phyloP scores from a whole-genome alignment of 2,797 vertebrate species.

The Cossypha polioptera region DNA sequence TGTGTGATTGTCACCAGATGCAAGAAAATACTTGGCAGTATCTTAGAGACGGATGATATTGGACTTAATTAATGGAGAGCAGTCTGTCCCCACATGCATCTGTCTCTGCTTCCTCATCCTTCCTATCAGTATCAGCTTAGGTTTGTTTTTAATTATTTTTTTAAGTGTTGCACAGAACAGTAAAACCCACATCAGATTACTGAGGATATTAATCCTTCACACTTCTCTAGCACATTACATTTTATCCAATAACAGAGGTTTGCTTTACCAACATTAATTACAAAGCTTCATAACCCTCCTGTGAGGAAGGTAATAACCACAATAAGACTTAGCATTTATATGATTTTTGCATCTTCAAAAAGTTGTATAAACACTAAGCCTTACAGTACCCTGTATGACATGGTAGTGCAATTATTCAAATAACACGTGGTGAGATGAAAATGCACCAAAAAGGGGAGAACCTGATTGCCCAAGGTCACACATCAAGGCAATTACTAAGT shows the following conservation, averaged over 20 bases:
- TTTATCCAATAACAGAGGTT: conserved; percentile 1
- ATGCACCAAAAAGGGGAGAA: neutral
- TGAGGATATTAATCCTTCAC: conserved; percentile 57
- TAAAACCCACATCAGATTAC: conserved; percentile 58
- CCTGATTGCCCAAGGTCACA: neutral
- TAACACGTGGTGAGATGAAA: neutral
- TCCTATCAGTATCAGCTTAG: conserved; percentile 13
- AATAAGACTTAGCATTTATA: conserved; percentile 34
- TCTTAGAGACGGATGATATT: conserved; percentile 1
- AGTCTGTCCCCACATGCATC: neutral
- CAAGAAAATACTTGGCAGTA: neutral
- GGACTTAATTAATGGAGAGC: conserved; percentile 2
- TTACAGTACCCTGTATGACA: neutral
- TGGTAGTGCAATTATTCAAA: neutral
- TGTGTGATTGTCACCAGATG: neutral
- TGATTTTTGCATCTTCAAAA: conserved; percentile 40
- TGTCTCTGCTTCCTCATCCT: neutral
- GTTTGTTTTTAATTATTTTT: conserved; percentile 55
- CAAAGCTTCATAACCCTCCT: conserved; percentile 18
- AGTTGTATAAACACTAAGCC: neutral
- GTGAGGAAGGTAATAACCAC: conserved; percentile 48
- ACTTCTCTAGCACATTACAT: conserved; percentile 4
- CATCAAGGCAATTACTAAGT: neutral
- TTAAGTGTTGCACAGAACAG: conserved; percentile 30
- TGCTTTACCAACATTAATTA: conserved; percentile 62